A percentile compares a stretch with the other conserved stretches of the same genome.
phyloP scores from a whole-genome alignment of 64 coral and sea anemone genomes.

The Dendronephthya gigantea region DNA sequence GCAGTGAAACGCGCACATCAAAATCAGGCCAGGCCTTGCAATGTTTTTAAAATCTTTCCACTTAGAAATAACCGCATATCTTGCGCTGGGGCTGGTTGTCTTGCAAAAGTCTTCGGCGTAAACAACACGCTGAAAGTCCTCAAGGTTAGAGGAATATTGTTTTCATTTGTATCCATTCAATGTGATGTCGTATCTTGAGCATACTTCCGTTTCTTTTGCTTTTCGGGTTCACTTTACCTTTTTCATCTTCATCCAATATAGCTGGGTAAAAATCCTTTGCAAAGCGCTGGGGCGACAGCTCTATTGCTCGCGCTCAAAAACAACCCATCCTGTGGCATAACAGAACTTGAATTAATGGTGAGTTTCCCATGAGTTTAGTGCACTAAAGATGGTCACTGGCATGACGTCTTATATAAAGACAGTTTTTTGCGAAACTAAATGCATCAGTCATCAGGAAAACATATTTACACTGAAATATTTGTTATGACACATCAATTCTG shows the following conservation, averaged over 20 bases:
- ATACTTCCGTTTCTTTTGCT: too few relatives aligned
- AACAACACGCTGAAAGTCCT: background rate
- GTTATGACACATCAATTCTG: too few relatives aligned
- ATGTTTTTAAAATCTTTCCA: background rate
- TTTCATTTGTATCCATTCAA: background rate
- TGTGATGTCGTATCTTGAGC: background rate
- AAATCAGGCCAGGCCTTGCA: too few relatives aligned
- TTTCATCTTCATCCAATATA: conserved; percentile 22
- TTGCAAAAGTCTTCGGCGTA: background rate
- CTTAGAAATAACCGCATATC: conserved; percentile 10
- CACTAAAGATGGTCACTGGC: too few relatives aligned
- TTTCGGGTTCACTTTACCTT: too few relatives aligned
- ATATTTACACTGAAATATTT: too few relatives aligned
- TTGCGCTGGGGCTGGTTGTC: background rate
- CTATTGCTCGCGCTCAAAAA: conserved; percentile 82
- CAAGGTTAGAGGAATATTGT: background rate
- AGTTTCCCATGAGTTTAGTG: background rate
- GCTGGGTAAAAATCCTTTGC: conserved; percentile 96
- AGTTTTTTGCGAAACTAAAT: background rate
- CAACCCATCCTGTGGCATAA: conserved; percentile 48
- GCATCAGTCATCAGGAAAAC: background rate
- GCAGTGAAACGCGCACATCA: background rate
- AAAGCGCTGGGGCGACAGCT: conserved; percentile 87
- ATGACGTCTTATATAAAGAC: too few relatives aligned
- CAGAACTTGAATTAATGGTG: conserved; percentile 77